Percentiles rank a stretch among this genome's conserved stretches.
phyloP scores from a whole-genome alignment of 1,140 invertebrate genomes.

The Drosophila nigromelanica region DNA sequence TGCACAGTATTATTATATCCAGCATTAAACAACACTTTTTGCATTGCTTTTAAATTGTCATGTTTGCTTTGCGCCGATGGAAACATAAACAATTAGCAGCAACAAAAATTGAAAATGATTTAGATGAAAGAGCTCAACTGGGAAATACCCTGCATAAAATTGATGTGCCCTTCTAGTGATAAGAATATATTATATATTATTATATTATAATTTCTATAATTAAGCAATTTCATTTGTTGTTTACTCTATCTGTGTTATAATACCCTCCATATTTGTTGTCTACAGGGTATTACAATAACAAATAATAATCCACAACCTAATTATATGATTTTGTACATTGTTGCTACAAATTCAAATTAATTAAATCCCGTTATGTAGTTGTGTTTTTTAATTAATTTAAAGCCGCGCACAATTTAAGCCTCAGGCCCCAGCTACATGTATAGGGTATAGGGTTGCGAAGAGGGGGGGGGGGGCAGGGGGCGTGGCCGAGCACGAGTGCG shows the following conservation, averaged over 20 bases:
- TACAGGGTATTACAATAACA: constrained; percentile 13
- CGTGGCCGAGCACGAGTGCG: no score
- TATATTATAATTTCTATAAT: no score
- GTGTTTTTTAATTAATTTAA: constrained; percentile 46
- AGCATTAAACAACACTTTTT: background rate
- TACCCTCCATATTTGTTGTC: background rate
- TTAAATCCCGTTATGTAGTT: constrained; percentile 39
- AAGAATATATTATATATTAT: no score
- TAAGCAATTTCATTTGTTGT: background rate
- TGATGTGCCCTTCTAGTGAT: no score
- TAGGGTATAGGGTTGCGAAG: background rate
- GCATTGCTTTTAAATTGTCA: constrained; percentile 8
- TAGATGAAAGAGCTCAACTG: background rate
- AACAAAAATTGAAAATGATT: background rate
- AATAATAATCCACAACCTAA: constrained; percentile 36
- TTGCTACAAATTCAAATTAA: constrained; percentile 52
- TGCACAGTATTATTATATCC: background rate
- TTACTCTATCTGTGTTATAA: background rate
- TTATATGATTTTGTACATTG: constrained; percentile 21
- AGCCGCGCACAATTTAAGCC: background rate
- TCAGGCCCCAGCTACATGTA: background rate
- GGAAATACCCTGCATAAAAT: background rate
- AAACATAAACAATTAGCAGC: constrained; percentile 6
- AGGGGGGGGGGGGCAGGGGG: no score
- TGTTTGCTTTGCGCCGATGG: background rate